Conservation (phyloP, 2,113 vertebrate genomes). For the Vidua chalybeata region DNA sequence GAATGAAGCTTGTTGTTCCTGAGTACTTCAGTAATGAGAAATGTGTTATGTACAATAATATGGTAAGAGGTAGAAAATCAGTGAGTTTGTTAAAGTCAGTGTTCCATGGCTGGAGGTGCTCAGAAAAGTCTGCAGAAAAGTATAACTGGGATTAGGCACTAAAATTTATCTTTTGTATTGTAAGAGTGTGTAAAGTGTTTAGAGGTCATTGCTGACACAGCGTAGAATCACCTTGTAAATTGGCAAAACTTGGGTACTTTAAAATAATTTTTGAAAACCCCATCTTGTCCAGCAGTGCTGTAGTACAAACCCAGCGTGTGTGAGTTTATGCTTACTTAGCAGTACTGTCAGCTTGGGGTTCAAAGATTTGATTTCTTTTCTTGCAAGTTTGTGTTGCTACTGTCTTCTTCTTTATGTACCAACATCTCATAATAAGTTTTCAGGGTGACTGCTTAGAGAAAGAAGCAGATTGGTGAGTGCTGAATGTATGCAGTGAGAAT, state of each 20-base stretch:
- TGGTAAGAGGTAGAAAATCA: background rate
- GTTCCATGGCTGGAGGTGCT: background rate
- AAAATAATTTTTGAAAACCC: background rate
- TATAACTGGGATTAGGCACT: background rate
- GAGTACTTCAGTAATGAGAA: background rate
- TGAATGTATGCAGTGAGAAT: background rate
- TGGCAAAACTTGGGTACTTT: background rate
- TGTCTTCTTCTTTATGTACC: background rate
- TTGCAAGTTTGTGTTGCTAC: background rate
- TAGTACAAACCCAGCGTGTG: background rate
- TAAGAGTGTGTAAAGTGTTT: background rate
- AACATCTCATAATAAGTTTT: background rate
- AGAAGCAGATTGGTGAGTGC: background rate
- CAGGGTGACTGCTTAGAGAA: background rate
- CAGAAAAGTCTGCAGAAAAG: background rate
- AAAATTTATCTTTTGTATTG: background rate
- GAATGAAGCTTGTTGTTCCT: background rate
- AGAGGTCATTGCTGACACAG: background rate
- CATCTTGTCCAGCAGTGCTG: background rate
- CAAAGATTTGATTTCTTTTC: background rate
- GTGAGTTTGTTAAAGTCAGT: background rate
- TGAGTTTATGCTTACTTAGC: background rate
- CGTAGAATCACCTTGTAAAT: background rate
- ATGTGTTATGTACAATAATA: background rate
- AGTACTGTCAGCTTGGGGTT: background rate